Conservation (phyloP, 2,888 invertebrate genomes). For the Pterostichus niger region DNA sequence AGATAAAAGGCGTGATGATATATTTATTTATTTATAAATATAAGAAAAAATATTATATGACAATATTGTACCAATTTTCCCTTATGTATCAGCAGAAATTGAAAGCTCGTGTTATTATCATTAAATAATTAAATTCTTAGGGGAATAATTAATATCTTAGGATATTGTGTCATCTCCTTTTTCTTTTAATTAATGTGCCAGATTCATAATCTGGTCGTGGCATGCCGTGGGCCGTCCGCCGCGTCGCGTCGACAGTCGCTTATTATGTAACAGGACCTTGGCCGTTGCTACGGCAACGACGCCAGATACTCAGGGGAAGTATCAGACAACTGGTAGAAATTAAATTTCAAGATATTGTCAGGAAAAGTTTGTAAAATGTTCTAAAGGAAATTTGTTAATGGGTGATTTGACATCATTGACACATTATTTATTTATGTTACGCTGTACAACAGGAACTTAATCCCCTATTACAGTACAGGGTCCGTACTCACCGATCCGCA, state of each 20-base stretch:
- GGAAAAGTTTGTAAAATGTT: background rate
- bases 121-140: constrained; percentile 15
- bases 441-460: too few relatives aligned
- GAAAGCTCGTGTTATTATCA: background rate
- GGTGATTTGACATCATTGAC: background rate
- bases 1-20: too few relatives aligned
- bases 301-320: constrained; percentile 13
- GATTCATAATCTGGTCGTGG: constrained; percentile 46
- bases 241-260: constrained; percentile 14
- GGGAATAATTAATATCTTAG: constrained; percentile 21
- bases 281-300: constrained; percentile 17
- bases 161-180: constrained; percentile 41
- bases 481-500: too few relatives aligned
- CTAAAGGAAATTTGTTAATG: background rate
- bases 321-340: constrained; percentile 37
- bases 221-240: constrained; percentile 12
- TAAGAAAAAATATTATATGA: too few relatives aligned
- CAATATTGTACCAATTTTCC: too few relatives aligned
- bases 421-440: too few relatives aligned
- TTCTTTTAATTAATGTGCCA: constrained; percentile 50
- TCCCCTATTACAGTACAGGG: too few relatives aligned
- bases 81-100: constrained; percentile 7
- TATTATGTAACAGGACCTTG: constrained; percentile 49
- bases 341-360: constrained; percentile 11
- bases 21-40: too few relatives aligned